phyloP scores from a whole-genome alignment of 1,140 invertebrate species.

The Cylas formicarius region DNA sequence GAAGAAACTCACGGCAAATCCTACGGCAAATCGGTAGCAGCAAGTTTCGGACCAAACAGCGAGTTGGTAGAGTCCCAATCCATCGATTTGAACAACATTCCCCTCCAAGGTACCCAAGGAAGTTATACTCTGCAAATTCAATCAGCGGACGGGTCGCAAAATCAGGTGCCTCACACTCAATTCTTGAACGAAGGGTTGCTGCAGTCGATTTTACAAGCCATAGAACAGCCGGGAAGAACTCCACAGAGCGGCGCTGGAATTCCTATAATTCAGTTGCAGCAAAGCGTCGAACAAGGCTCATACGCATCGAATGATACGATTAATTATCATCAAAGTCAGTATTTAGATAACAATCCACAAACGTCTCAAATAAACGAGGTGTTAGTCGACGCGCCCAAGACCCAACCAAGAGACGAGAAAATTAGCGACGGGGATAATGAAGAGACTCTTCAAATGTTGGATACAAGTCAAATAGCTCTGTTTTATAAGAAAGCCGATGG shows the following conservation, averaged over 20 bases:
- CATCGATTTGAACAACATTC: slow-evolving; percentile 49
- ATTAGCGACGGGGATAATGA: slow-evolving; percentile 10
- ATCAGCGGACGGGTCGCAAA: slow-evolving; percentile 50
- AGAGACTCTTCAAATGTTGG: slow-evolving; percentile 38
- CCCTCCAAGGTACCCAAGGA: slow-evolving; percentile 53
- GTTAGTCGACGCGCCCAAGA: slow-evolving; percentile 23
- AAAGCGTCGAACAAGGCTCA: slow-evolving; percentile 25
- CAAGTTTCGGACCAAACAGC: slow-evolving; percentile 33
- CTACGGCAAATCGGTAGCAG: slow-evolving; percentile 36
- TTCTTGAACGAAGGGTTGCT: slow-evolving; percentile 67
- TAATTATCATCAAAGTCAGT: slow-evolving; percentile 3
- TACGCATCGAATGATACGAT: slow-evolving; percentile 27
- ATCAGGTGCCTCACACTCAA: slow-evolving; percentile 58
- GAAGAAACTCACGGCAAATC: slow-evolving; percentile 29
- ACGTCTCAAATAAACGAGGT: slow-evolving; percentile 20
- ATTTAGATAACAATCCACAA: slow-evolving; percentile 15
- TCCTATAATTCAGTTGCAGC: slow-evolving; percentile 24
- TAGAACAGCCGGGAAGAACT: slow-evolving; percentile 51
- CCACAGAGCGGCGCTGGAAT: slow-evolving; percentile 13
- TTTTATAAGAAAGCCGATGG: slow-evolving; percentile 43
- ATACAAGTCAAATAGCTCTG: slow-evolving; percentile 49
- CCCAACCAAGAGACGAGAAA: slow-evolving; percentile 9
- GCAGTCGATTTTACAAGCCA: slow-evolving; percentile 68
- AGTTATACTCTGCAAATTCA: slow-evolving; percentile 69
- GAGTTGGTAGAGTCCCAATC: slow-evolving; percentile 38